Base-by-base conservation (phyloP, 2,113 vertebrate genomes). In the Elachura formosa region DNA sequence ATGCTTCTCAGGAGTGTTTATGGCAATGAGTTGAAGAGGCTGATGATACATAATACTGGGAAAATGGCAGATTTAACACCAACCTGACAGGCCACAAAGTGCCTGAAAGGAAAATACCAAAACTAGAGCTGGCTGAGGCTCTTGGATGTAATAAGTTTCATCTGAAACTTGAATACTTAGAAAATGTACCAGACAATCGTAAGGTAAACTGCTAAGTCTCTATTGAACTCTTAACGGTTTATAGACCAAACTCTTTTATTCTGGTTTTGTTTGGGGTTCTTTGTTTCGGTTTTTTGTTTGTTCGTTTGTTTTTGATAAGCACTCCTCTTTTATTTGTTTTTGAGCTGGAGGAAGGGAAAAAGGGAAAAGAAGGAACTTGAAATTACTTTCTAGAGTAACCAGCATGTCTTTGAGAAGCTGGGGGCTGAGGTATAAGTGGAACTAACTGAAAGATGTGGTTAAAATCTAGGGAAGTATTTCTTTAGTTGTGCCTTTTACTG, bases 401-500 rank as follows among this genome's bases (percentile, higher is more conserved):
- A 84, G 72, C 75, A 20, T 94, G 82, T 68, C 63, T 83, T 61
- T 40, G 75, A 93, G 81, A 69, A 71, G 71, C 74, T 58, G 11
- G 69, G 41, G 56, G 54, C 72, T 91, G 83, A 56, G 62, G 9
- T 34, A 1, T 41, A 55, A 85, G 56, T 62, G 64, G 20, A 78
- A 84, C 49, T 51, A 52, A 59, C 40, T 58, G 74, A 46, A 80
- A 87, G 25, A 36, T 22, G 49, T 55, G 71, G 67, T 83, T 43
- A 71, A 86, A 77, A 82, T 79, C 69, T 89, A 72, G 69, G 68
- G 84, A 88, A 80, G 87, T 89, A 72, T 62, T 87, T 41, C 36
- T 66, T 71, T 58, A 90, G 92, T 40, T 93, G 95, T 97, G 96
- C 95, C 95, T 96, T 96, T 79, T 77, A 71, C 71, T 80, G 91